phyloP scores from a whole-genome alignment of 2,888 invertebrate genomes.

The Hedychridium roseum region DNA sequence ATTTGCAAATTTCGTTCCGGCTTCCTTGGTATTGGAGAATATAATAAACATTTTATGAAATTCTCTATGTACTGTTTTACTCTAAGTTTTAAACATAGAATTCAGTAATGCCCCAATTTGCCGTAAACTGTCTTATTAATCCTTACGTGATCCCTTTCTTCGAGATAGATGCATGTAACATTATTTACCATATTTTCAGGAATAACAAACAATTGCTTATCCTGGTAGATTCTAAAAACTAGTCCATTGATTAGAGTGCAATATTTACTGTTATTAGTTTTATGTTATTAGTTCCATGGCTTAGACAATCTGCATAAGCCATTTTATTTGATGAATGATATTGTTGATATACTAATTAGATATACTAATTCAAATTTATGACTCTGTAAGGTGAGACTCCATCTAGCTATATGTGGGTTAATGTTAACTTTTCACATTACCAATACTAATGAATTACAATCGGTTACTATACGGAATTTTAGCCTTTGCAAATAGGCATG shows the following conservation, averaged over 20 bases:
- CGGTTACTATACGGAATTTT: slow-evolving; percentile 39
- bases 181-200: not conserved
- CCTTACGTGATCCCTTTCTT: not conserved
- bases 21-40: too few relatives aligned
- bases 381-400: slow-evolving; percentile 37
- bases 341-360: too few relatives aligned
- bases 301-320: slow-evolving; percentile 40
- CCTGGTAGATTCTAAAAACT: not conserved
- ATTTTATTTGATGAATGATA: slow-evolving; percentile 25
- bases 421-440: slow-evolving; percentile 40
- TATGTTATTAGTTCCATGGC: slow-evolving; percentile 1
- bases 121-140: not conserved
- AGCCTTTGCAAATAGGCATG: too few relatives aligned
- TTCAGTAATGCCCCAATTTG: not conserved
- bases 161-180: not conserved
- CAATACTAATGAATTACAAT: slow-evolving; percentile 37
- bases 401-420: slow-evolving; percentile 40
- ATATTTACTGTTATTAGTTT: not conserved
- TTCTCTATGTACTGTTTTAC: not conserved
- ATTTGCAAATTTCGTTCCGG: too few relatives aligned
- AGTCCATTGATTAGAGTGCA: not conserved
- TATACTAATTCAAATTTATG: slow-evolving; percentile 32
- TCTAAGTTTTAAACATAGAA: not conserved
- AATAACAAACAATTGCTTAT: not conserved
- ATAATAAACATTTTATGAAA: not conserved